Percentiles rank a stretch among this genome's conserved stretches.
Evolutionary conservation across 2,888 invertebrate genomes (phyloP).

Genomic region (Gastracanthus pulcherrimus): DNA sequence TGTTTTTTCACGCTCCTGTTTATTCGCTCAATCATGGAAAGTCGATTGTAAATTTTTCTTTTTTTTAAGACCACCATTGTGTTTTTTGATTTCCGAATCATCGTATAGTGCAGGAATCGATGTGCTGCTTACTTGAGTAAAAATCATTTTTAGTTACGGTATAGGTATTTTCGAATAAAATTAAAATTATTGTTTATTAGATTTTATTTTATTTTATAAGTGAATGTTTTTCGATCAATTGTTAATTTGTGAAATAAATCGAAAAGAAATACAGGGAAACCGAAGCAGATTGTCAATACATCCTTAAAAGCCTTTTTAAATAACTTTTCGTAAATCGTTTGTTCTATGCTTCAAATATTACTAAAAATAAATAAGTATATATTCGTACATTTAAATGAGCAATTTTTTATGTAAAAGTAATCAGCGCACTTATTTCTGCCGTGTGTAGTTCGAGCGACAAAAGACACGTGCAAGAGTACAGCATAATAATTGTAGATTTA

Average conservation of each 20-base stretch:
- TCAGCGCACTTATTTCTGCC: slow-evolving; percentile 46
- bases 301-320: neutral
- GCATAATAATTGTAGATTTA: slow-evolving; percentile 44
- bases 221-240: neutral
- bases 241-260: neutral
- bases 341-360: neutral
- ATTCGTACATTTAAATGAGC: slow-evolving; percentile 10
- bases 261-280: neutral
- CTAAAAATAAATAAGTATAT: slow-evolving; percentile 29
- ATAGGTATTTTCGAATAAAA: neutral
- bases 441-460: neutral
- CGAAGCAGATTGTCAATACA: neutral
- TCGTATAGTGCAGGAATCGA: neutral
- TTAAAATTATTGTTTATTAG: neutral
- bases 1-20: neutral
- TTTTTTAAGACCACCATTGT: neutral
- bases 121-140: slow-evolving; percentile 12
- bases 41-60: neutral
- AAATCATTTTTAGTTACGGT: neutral
- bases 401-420: slow-evolving; percentile 44
- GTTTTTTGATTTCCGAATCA: neutral
- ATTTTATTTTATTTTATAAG: neutral
- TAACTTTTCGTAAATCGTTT: neutral
- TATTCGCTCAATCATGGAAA: neutral
- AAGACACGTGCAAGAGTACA: slow-evolving; percentile 6